Conservation (phyloP, 2,888 invertebrate species). For the Neelides folsomi region DNA sequence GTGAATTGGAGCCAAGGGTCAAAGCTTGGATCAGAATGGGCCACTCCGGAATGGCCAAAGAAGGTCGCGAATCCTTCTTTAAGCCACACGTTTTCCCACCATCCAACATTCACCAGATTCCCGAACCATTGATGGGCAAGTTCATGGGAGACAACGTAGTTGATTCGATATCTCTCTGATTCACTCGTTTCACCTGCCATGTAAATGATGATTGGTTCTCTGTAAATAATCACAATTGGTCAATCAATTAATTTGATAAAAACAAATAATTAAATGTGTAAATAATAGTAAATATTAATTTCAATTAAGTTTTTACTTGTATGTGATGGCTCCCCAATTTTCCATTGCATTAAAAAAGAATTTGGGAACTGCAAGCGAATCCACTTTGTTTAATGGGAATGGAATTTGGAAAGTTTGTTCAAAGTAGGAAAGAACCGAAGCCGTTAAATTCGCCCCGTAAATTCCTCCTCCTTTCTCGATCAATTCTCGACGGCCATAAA, state of each 20-base stretch:
- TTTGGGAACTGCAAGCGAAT: constrained; percentile 19
- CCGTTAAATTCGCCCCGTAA: background rate
- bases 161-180: constrained; percentile 10
- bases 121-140: constrained; percentile 18
- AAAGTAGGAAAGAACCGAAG: background rate
- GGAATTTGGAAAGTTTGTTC: background rate
- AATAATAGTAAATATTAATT: background rate
- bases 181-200: constrained; percentile 19
- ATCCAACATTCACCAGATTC: constrained; percentile 13
- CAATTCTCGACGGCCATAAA: no score
- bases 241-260: no score
- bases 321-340: constrained; percentile 24
- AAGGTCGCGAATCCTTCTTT: constrained; percentile 16
- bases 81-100: constrained; percentile 14
- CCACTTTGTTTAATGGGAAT: constrained; percentile 16
- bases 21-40: background rate
- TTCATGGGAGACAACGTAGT: constrained; percentile 12
- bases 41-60: constrained; percentile 1
- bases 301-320: constrained; percentile 11
- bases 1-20: constrained; percentile 8
- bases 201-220: constrained; percentile 19
- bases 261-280: background rate
- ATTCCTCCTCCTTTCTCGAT: background rate
- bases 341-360: constrained; percentile 28
- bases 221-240: no score